These are phyloP conservation scores for Lepidurus couesii DNA, from an alignment of 1,140 invertebrate species.

Conservation along the genomic window DNA sequence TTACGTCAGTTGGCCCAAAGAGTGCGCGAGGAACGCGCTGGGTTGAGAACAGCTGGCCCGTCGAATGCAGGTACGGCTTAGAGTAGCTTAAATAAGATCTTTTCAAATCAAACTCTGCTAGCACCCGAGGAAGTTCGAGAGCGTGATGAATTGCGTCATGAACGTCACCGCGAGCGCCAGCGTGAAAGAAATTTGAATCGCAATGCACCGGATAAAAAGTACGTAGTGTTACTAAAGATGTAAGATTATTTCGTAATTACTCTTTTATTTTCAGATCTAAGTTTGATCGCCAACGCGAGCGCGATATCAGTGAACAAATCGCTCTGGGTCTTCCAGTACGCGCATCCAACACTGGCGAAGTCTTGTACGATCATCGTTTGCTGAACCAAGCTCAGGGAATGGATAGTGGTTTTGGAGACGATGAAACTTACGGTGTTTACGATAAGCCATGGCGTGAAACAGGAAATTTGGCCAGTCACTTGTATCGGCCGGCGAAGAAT, in stretches of 20 bases:
- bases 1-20: slow-evolving; percentile 87
- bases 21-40: slow-evolving; percentile 89
- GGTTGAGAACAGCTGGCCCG: slow-evolving; percentile 53
- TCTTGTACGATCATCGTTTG: slow-evolving; percentile 90
- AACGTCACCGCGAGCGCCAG: slow-evolving; percentile 85
- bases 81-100: neutral
- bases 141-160: slow-evolving; percentile 79
- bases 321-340: slow-evolving; percentile 92
- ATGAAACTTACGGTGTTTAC: slow-evolving; percentile 97
- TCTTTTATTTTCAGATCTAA: slow-evolving; percentile 32
- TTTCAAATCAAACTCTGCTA: slow-evolving; percentile 43
- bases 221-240: neutral
- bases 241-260: slow-evolving; percentile 31
- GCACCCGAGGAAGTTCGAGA: slow-evolving; percentile 72
- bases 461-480: slow-evolving; percentile 73
- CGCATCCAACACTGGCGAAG: slow-evolving; percentile 62
- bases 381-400: slow-evolving; percentile 95
- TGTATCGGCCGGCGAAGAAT: slow-evolving; percentile 87
- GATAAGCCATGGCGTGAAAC: slow-evolving; percentile 88
- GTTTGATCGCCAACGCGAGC: slow-evolving; percentile 81
- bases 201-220: slow-evolving; percentile 88
- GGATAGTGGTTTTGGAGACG: slow-evolving; percentile 94
- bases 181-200: slow-evolving; percentile 86
- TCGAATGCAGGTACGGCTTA: slow-evolving; percentile 39
- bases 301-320: slow-evolving; percentile 98